Conservation (phyloP, 1,140 invertebrate species). For the Papilio dardanus region DNA sequence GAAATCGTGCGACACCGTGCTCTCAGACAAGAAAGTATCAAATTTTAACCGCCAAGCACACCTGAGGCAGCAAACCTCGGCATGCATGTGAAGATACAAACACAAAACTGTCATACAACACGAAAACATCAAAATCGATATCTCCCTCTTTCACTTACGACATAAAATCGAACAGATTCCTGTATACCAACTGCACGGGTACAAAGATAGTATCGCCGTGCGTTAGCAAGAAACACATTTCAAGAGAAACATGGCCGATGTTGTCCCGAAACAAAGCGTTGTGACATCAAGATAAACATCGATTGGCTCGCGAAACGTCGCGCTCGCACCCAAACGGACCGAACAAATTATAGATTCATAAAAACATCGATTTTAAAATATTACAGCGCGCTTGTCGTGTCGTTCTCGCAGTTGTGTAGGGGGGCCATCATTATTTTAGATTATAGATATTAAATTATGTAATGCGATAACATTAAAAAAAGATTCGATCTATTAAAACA, state of each 20-base stretch:
- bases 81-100: slow-evolving; percentile 69
- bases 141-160: slow-evolving; percentile 48
- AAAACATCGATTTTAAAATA: slow-evolving; percentile 82
- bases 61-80: slow-evolving; percentile 69
- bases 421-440: slow-evolving; percentile 52
- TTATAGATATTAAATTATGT: slow-evolving; percentile 9
- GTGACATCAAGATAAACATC: slow-evolving; percentile 79
- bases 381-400: slow-evolving; percentile 71
- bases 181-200: slow-evolving; percentile 45
- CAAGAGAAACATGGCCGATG: slow-evolving; percentile 76
- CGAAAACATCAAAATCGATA: slow-evolving; percentile 38
- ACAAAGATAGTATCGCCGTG: slow-evolving; percentile 75
- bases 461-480: background rate
- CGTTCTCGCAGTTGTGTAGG: slow-evolving; percentile 69
- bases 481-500: slow-evolving; percentile 1
- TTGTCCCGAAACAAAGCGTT: slow-evolving; percentile 78
- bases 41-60: slow-evolving; percentile 78
- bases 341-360: slow-evolving; percentile 82
- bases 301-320: slow-evolving; percentile 78
- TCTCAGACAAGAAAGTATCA: slow-evolving; percentile 79
- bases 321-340: slow-evolving; percentile 76
- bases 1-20: slow-evolving; percentile 49
- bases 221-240: slow-evolving; percentile 81
- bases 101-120: slow-evolving; percentile 43
- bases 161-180: slow-evolving; percentile 47